Evolutionary conservation across 2,797 vertebrate genomes (phyloP).

Genomic region (Erpetoichthys calabaricus): DNA sequence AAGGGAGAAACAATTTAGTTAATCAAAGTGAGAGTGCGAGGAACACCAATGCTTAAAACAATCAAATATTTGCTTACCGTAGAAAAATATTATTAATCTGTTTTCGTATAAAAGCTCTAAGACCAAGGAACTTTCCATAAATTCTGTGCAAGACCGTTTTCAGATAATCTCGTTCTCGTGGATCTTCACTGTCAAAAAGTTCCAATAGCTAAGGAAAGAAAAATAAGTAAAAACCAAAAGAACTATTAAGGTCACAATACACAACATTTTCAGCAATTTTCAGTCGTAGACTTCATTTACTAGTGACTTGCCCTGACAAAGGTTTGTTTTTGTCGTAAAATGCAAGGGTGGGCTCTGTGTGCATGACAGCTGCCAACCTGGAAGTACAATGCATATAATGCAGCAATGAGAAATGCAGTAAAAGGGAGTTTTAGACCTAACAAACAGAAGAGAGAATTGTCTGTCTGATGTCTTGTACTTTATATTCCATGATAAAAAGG

Average conservation of each 20-base stretch:
- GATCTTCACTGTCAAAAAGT: constrained; percentile 95
- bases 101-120: constrained; percentile 99
- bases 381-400: no score
- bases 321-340: no score
- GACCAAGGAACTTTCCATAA: constrained; percentile 98
- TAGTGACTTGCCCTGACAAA: no score
- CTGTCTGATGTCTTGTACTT: no score
- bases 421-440: no score
- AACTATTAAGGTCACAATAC: background rate
- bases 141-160: constrained; percentile 99
- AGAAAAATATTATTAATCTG: constrained; percentile 99
- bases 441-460: no score
- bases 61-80: constrained; percentile 70
- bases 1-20: background rate
- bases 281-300: no score
- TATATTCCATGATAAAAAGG: no score
- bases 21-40: background rate
- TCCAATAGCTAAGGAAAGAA: constrained; percentile 70
- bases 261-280: no score
- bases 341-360: no score
- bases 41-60: background rate
- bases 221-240: background rate
- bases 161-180: constrained; percentile 94
- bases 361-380: no score
- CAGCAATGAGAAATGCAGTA: no score